These are phyloP conservation scores for Propsilocerus akamusi DNA, from an alignment of 1,140 invertebrate genomes.

Conservation along the genomic window DNA sequence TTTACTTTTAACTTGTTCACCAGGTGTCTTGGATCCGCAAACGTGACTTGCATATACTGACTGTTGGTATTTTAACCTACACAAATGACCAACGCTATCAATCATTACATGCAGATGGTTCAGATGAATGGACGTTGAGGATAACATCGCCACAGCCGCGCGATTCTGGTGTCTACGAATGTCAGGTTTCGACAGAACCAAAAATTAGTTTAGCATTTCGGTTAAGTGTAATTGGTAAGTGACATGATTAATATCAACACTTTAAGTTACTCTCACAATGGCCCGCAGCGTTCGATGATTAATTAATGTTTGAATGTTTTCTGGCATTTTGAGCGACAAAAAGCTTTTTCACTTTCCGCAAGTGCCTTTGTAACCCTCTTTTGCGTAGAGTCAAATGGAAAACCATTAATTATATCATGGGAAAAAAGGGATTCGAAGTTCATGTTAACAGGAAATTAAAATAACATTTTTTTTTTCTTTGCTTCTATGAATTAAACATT, in stretches of 20 bases:
- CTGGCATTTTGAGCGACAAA: too few species aligned
- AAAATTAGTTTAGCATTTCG: conserved; percentile 66
- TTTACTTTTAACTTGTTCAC: neutral
- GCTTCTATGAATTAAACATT: too few species aligned
- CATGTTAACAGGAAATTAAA: too few species aligned
- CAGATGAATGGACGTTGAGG: conserved; percentile 62
- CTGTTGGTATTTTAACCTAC: conserved; percentile 52
- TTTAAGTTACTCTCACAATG: too few species aligned
- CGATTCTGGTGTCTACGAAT: conserved; percentile 50
- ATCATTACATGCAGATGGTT: conserved; percentile 58
- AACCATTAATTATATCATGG: too few species aligned
- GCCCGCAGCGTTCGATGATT: too few species aligned
- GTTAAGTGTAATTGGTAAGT: conserved; percentile 66
- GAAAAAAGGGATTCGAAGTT: too few species aligned
- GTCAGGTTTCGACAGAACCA: conserved; percentile 72
- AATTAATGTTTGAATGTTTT: too few species aligned
- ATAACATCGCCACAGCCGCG: conserved; percentile 51
- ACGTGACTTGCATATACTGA: conserved; percentile 52
- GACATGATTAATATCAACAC: conserved; percentile 9
- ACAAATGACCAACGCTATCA: conserved; percentile 57
- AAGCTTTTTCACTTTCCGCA: too few species aligned
- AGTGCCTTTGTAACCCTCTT: too few species aligned
- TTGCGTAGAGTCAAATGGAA: too few species aligned
- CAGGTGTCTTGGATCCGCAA: conserved; percentile 60
- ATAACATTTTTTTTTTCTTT: too few species aligned